Conservation (phyloP, 2,888 invertebrate genomes). For the Magallana nippona region DNA sequence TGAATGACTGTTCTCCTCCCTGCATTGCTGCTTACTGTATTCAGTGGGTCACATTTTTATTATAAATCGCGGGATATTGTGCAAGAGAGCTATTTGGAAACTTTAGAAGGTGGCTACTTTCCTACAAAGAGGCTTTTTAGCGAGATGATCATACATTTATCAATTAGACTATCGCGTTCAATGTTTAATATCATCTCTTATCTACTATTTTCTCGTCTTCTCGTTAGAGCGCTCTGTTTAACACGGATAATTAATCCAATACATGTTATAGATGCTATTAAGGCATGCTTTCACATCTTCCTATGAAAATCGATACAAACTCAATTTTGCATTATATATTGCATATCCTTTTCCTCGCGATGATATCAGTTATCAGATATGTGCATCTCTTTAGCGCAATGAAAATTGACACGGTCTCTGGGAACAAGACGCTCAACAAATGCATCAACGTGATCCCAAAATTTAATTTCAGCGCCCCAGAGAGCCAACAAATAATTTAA, state of each 20-base stretch:
- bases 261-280: constrained; percentile 2
- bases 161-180: neutral
- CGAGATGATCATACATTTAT: constrained; percentile 4
- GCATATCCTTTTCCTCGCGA: neutral
- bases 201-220: neutral
- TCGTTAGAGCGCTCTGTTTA: neutral
- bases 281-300: neutral
- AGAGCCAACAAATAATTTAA: constrained; percentile 29
- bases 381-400: constrained; percentile 10
- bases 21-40: neutral
- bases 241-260: constrained; percentile 7
- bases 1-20: constrained; percentile 16
- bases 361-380: neutral
- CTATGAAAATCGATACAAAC: neutral
- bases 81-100: constrained; percentile 7
- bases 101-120: neutral
- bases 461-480: constrained; percentile 1
- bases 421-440: constrained; percentile 6
- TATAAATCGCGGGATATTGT: neutral
- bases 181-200: neutral
- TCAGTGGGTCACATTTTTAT: constrained; percentile 9
- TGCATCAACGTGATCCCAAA: constrained; percentile 15
- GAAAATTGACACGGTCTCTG: constrained; percentile 4
- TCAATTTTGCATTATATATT: neutral
- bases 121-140: neutral